Evolutionary conservation across 1,140 invertebrate genomes (phyloP), one percentile per base, ranked within the genome.

Genomic region (Papilio glaucus): DNA sequence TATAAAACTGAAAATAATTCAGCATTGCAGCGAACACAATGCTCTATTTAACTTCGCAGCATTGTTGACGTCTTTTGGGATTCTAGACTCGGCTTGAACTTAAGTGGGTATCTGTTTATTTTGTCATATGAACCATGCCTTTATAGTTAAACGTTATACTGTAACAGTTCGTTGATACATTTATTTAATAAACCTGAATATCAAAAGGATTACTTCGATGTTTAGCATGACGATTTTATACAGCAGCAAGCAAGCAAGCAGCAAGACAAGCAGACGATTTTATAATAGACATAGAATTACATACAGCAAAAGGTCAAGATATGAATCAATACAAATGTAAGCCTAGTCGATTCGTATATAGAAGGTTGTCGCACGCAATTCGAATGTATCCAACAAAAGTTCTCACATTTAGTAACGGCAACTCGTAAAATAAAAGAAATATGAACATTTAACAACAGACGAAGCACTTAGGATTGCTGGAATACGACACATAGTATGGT

Each of bases 1-100:
- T 13, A 49, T 68, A 68, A 49, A 68, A 49, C 8, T 68, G 12
- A 68, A 29, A 45, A 29, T 68, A 18, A 26, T 2, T 49, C 9
- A 68, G 5, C 42, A 29, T 49, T 49, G 10, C 41, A 18, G 18
- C 18, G 24, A 26, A 33, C 41, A 15, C 13, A 69, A 37, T 39
- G 67, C 9, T 69, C 41, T 53, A 69, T 69, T 69, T 53, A 69
- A 69, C 24, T 53, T 69, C 9, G 15, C 42, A 29, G 61, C 45
- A 69, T 69, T 69, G 67, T 69, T 53, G 42, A 33, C 41, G 42
- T 49, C 67, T 53, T 69, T 69, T 69, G 42, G 67, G 53, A 69
- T 69, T 69, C 67, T 69, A 69, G 67, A 38, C 67, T 26, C 18
- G 1, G 67, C 29, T n/a, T 53, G 29, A 15, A 42, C 42, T 37